Percentiles rank a stretch among this genome's conserved stretches.
These are phyloP conservation scores for Elephantulus edwardii DNA, from an alignment of 2,113 vertebrate genomes.

Conservation along the genomic window DNA sequence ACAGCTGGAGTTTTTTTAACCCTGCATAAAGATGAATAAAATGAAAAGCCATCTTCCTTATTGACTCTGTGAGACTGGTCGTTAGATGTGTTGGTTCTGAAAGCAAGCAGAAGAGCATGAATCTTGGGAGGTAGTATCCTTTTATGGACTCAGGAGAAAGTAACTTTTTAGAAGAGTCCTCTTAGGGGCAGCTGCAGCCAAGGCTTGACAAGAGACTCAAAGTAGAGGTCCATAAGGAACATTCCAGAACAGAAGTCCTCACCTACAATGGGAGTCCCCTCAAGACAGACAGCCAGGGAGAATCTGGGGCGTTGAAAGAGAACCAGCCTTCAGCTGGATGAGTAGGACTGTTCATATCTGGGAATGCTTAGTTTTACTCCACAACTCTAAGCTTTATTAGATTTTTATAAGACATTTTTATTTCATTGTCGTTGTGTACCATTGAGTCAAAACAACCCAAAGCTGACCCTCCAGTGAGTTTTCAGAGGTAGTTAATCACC, in stretches of 20 bases:
- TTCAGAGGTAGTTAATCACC: too few relatives aligned
- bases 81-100: not conserved
- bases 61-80: not conserved
- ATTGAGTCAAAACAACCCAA: too few relatives aligned
- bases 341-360: not conserved
- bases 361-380: not conserved
- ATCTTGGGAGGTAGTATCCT: not conserved
- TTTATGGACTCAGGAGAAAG: too few relatives aligned
- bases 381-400: not conserved
- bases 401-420: not conserved
- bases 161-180: too few relatives aligned
- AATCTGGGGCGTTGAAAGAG: not conserved
- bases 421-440: not conserved
- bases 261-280: not conserved
- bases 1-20: not conserved
- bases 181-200: too few relatives aligned
- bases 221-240: rapidly evolving
- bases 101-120: not conserved
- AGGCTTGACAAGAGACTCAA: not conserved
- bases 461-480: too few relatives aligned
- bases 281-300: too few relatives aligned
- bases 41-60: not conserved
- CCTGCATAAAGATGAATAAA: not conserved
- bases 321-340: rapidly evolving
- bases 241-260: too few relatives aligned